A percentile compares a stretch with the other conserved stretches of the same genome.
These are phyloP conservation scores for Neoitamus cyanurus DNA, from an alignment of 2,888 invertebrate species.

Conservation along the genomic window DNA sequence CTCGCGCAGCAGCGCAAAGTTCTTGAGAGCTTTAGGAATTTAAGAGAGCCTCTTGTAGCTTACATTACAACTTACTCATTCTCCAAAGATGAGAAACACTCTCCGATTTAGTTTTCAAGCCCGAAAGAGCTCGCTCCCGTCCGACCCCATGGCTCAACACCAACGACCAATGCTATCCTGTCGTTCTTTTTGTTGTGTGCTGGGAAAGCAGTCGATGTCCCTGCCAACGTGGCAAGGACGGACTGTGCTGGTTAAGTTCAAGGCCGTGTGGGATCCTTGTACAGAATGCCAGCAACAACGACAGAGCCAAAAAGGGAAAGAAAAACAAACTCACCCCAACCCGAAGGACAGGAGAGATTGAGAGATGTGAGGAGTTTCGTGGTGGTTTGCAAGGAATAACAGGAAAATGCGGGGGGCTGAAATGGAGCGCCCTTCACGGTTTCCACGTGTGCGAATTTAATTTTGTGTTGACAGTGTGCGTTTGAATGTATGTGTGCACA, in stretches of 20 bases:
- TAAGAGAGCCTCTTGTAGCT: neutral
- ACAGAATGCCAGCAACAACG: constrained; percentile 31
- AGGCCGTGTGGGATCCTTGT: constrained; percentile 26
- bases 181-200: neutral
- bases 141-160: neutral
- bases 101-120: neutral
- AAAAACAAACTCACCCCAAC: constrained; percentile 17
- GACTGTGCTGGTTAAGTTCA: constrained; percentile 37
- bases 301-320: constrained; percentile 11
- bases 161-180: neutral
- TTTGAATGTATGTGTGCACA: neutral
- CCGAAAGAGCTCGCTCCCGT: neutral
- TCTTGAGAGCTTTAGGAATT: neutral
- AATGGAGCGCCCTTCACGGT: neutral
- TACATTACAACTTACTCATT: neutral
- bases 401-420: neutral
- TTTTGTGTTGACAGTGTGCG: neutral
- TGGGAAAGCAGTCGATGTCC: constrained; percentile 36
- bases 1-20: neutral
- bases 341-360: constrained; percentile 7
- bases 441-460: constrained; percentile 28
- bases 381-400: constrained; percentile 2
- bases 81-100: neutral
- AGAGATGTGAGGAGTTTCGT: neutral
- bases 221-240: constrained; percentile 37